Evolutionary conservation across 2,113 vertebrate species (phyloP).

Genomic region (Prionailurus bengalensis): DNA sequence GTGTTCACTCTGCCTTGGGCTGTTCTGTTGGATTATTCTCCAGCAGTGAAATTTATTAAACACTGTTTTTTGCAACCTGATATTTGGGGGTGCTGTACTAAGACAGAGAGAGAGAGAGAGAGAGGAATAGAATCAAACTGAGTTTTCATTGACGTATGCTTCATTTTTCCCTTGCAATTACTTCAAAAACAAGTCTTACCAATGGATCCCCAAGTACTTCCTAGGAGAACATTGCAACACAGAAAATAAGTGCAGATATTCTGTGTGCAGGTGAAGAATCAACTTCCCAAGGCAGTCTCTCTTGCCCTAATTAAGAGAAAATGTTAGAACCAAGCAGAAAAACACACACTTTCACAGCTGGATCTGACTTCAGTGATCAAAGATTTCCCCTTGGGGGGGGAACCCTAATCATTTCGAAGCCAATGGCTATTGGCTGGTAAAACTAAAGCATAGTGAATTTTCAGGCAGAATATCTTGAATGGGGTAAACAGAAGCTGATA

Average conservation of each 20-base stretch:
- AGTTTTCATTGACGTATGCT: conserved; percentile 46
- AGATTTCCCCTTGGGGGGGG: conserved; percentile 24
- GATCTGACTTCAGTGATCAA: conserved; percentile 58
- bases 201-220: background rate
- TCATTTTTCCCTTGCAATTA: conserved; percentile 47
- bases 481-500: background rate
- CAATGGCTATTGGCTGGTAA: background rate
- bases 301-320: conserved; percentile 71
- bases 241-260: conserved; percentile 38
- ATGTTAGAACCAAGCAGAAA: conserved; percentile 33
- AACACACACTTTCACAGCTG: conserved; percentile 48
- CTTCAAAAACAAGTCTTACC: conserved; percentile 45
- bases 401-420: conserved; percentile 68
- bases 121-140: conserved; percentile 53
- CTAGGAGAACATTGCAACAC: background rate
- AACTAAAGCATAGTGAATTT: conserved; percentile 46
- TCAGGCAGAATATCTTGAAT: background rate
- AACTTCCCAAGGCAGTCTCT: conserved; percentile 23
- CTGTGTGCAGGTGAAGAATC: conserved; percentile 49
- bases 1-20: background rate
- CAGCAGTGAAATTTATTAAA: conserved; percentile 23
- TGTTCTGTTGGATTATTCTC: background rate
- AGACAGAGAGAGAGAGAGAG: background rate
- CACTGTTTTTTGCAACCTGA: conserved; percentile 15
- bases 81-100: background rate